Evolutionary conservation across 2,113 vertebrate genomes (phyloP).

Genomic region (sheep (Ovis aries)): DNA sequence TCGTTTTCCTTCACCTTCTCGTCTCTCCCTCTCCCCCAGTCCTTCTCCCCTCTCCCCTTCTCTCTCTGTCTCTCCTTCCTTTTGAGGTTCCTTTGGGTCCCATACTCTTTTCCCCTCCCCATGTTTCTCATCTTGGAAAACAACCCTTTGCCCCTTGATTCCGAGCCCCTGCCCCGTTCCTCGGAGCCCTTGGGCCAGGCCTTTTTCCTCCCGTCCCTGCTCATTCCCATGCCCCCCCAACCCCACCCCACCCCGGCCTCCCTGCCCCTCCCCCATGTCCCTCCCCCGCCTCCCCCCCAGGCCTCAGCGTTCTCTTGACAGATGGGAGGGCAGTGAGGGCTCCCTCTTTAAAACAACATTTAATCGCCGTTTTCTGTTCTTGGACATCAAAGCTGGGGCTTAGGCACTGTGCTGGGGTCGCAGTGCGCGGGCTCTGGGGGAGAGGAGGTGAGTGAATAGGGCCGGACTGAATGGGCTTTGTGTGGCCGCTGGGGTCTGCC

Average conservation of each 20-base stretch:
- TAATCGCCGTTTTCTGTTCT: constrained; percentile 72
- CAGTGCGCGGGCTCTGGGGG: constrained; percentile 58
- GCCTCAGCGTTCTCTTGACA: constrained; percentile 67
- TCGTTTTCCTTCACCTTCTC: background rate
- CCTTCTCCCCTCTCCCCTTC: background rate
- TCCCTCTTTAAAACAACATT: constrained; percentile 75
- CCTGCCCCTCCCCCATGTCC: background rate
- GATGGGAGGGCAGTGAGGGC: constrained; percentile 67
- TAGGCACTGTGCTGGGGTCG: constrained; percentile 60
- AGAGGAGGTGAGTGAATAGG: constrained; percentile 77
- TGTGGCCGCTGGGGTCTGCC: constrained; percentile 76
- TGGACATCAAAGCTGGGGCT: constrained; percentile 74
- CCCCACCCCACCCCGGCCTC: background rate
- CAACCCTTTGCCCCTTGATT: background rate
- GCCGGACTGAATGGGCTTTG: constrained; percentile 81
- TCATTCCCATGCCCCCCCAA: background rate
- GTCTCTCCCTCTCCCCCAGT: background rate
- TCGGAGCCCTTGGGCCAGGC: background rate
- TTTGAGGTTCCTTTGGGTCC: background rate
- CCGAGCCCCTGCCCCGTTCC: background rate
- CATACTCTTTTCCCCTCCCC: background rate
- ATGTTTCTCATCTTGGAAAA: background rate
- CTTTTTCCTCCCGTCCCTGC: background rate
- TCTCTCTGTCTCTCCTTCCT: background rate
- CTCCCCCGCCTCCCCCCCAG: background rate